These are phyloP conservation scores for Halcyon senegalensis DNA, from an alignment of 2,113 vertebrate genomes.

Conservation along the genomic window DNA sequence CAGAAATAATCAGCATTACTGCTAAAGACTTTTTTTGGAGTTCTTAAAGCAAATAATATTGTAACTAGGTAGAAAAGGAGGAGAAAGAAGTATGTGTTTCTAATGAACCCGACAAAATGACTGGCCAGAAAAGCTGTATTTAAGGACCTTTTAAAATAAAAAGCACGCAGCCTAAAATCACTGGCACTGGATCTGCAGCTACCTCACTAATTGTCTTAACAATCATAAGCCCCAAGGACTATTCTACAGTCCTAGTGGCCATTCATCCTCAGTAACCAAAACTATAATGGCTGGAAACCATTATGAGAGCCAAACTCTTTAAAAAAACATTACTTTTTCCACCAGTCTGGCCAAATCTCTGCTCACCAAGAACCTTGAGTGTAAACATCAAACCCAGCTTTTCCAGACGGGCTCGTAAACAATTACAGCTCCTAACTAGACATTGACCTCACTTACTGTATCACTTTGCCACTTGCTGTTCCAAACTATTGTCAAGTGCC, in stretches of 20 bases:
- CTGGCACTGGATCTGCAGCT: neutral
- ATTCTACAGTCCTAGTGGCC: neutral
- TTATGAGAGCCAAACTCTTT: neutral
- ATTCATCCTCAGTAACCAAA: neutral
- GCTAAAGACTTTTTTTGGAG: neutral
- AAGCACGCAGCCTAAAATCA: neutral
- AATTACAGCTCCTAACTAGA: neutral
- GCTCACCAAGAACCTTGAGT: neutral
- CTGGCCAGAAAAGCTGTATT: neutral
- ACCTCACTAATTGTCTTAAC: neutral
- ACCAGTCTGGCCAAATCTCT: conserved; percentile 2
- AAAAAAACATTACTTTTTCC: neutral
- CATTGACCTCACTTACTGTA: neutral
- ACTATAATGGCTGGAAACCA: neutral
- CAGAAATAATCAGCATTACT: conserved; percentile 1
- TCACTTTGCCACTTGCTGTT: neutral
- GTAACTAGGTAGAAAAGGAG: neutral
- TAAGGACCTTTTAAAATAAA: neutral
- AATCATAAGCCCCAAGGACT: neutral
- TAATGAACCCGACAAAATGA: neutral
- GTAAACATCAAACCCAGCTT: conserved; percentile 1
- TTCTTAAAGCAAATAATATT: neutral
- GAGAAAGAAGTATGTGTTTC: neutral
- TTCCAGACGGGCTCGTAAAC: conserved; percentile 23
- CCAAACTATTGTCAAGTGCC: neutral